These are phyloP conservation scores for Actinia equina DNA, from an alignment of 64 coral and sea anemone species.

Conservation along the genomic window DNA sequence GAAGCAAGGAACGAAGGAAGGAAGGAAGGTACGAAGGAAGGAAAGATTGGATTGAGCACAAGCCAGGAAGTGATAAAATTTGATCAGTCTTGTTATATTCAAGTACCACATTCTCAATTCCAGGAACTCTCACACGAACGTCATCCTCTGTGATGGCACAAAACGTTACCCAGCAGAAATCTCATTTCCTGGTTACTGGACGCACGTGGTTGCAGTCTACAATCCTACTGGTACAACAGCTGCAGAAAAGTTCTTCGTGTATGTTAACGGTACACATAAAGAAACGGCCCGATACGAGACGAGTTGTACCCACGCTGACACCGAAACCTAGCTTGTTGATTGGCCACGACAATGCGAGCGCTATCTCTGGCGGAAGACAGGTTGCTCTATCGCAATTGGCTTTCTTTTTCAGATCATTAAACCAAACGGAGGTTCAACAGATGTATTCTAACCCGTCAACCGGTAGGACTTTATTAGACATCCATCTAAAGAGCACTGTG, in stretches of 20 bases:
- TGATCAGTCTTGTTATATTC: too few species aligned
- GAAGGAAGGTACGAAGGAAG: too few species aligned
- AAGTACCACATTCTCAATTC: neutral
- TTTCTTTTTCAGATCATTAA: neutral
- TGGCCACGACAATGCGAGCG: neutral
- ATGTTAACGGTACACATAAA: neutral
- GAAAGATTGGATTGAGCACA: too few species aligned
- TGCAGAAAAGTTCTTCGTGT: constrained; percentile 3
- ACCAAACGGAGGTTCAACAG: neutral
- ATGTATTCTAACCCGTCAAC: neutral
- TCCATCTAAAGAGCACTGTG: too few species aligned
- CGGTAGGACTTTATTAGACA: neutral
- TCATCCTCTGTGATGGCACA: constrained; percentile 12
- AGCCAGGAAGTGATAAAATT: too few species aligned
- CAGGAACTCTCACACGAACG: neutral
- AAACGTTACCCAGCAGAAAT: constrained; percentile 14
- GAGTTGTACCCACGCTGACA: neutral
- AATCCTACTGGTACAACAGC: neutral
- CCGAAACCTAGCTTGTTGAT: too few species aligned
- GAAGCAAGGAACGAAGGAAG: neutral
- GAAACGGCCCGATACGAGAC: neutral
- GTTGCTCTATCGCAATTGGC: neutral
- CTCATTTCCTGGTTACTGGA: neutral
- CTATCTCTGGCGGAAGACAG: neutral
- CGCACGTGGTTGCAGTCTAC: constrained; percentile 12